Percentiles rank a stretch among this genome's conserved stretches.
These are phyloP conservation scores for Phylloscopus trochilus DNA, from an alignment of 2,113 vertebrate genomes.

Conservation along the genomic window DNA sequence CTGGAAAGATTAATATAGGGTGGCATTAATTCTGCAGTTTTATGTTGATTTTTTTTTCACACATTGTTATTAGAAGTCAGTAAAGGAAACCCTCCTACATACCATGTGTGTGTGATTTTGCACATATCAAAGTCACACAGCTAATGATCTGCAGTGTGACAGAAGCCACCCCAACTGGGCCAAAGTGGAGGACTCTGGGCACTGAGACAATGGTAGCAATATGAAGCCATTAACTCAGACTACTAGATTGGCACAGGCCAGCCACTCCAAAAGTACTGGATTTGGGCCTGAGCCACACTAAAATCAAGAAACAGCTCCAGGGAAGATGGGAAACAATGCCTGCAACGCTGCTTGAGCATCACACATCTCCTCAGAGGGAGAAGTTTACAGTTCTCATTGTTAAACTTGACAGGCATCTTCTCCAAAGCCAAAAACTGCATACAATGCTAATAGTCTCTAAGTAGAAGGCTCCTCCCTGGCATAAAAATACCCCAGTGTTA, in stretches of 20 bases:
- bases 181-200: background rate
- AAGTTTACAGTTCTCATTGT: slow-evolving; percentile 1
- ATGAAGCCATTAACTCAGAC: background rate
- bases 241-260: slow-evolving; percentile 5
- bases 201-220: background rate
- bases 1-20: background rate
- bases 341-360: background rate
- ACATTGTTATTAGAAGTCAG: background rate
- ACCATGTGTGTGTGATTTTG: background rate
- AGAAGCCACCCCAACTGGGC: background rate
- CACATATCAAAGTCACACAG: background rate
- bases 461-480: background rate
- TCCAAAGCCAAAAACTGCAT: background rate
- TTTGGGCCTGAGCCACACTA: background rate
- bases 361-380: background rate
- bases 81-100: background rate
- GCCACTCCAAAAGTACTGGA: background rate
- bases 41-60: background rate
- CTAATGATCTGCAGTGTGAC: background rate
- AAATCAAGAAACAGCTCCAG: background rate
- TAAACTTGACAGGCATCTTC: background rate
- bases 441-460: background rate
- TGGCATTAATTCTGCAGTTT: background rate
- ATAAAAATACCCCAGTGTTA: background rate
- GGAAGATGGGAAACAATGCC: background rate